Conservation (phyloP, 1,140 invertebrate genomes). For the Rhysida immarginata region DNA sequence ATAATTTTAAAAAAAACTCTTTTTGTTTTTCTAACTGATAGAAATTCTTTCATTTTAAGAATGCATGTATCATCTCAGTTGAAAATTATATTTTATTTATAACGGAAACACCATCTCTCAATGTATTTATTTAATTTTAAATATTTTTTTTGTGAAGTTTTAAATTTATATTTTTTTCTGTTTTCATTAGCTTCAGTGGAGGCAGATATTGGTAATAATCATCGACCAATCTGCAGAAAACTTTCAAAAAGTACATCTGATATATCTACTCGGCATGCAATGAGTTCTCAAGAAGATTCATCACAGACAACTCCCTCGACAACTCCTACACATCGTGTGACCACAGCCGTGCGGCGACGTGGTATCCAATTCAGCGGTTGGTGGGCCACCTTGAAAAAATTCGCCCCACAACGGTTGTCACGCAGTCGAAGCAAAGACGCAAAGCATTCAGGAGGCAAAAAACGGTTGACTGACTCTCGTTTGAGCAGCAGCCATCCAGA, state of each 20-base stretch:
- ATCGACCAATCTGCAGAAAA: background rate
- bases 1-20: background rate
- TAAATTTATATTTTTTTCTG: background rate
- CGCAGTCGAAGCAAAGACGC: slow-evolving; percentile 44
- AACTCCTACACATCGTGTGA: background rate
- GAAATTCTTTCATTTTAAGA: background rate
- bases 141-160: no score
- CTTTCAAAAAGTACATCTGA: slow-evolving; percentile 6
- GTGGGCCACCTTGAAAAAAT: slow-evolving; percentile 8
- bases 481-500: slow-evolving; percentile 21
- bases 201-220: background rate
- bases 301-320: background rate
- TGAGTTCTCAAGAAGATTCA: background rate
- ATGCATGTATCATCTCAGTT: background rate
- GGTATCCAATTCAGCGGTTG: background rate
- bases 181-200: background rate
- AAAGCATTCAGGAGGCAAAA: slow-evolving; percentile 15
- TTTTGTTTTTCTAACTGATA: background rate
- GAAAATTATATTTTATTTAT: background rate
- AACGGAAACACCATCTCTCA: background rate
- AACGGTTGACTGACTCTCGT: slow-evolving; percentile 13
- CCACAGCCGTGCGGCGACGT: background rate
- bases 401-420: slow-evolving; percentile 15
- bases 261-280: background rate
- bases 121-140: background rate